A percentile compares a stretch with the other conserved stretches of the same genome.
phyloP scores from a whole-genome alignment of 1,140 invertebrate species.

The Drosophila parvula region DNA sequence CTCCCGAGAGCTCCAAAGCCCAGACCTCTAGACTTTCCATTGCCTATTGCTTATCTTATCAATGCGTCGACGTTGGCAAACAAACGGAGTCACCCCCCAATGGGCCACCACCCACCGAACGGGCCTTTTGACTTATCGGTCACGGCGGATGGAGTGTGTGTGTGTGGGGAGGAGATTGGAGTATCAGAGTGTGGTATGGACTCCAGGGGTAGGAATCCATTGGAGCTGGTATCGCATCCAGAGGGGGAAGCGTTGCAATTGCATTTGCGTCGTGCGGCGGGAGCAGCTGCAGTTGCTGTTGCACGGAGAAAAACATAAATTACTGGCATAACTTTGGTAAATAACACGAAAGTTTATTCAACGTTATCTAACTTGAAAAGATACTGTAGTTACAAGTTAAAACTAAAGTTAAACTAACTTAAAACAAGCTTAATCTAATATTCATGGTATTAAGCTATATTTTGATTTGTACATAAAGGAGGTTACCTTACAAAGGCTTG shows the following conservation, averaged over 20 bases:
- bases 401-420: no score
- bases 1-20: neutral
- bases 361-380: neutral
- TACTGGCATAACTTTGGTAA: neutral
- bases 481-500: no score
- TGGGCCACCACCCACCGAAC: conserved; percentile 33
- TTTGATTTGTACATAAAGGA: no score
- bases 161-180: neutral
- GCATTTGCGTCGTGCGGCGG: conserved; percentile 16
- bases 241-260: conserved; percentile 25
- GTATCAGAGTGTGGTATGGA: conserved; percentile 3
- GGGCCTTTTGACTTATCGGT: conserved; percentile 60
- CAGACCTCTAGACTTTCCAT: conserved; percentile 12
- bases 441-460: no score
- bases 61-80: conserved; percentile 59
- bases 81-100: conserved; percentile 47
- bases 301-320: neutral
- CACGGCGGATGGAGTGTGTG: conserved; percentile 25
- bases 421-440: no score
- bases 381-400: no score
- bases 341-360: neutral
- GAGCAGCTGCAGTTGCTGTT: conserved; percentile 26
- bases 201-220: neutral
- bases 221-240: neutral
- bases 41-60: conserved; percentile 73